phyloP scores from a whole-genome alignment of 2,113 vertebrate species.

The Beaufortia kweichowensis region DNA sequence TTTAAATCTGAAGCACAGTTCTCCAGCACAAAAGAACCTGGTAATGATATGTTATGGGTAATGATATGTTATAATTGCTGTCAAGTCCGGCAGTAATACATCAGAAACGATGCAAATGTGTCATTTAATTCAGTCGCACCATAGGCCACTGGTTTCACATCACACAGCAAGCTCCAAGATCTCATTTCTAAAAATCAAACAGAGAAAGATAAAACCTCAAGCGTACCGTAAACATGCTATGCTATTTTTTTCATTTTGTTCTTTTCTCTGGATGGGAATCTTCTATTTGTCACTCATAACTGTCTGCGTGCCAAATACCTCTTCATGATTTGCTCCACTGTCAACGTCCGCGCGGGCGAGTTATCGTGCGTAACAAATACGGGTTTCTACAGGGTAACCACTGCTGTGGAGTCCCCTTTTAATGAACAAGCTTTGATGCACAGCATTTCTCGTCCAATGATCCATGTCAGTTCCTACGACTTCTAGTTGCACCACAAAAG shows the following conservation, averaged over 20 bases:
- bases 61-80: not conserved
- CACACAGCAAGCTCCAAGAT: slow-evolving; percentile 34
- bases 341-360: slow-evolving; percentile 62
- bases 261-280: slow-evolving; percentile 38
- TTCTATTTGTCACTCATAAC: slow-evolving; percentile 37
- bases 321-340: slow-evolving; percentile 46
- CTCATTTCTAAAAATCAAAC: slow-evolving; percentile 21
- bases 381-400: slow-evolving; percentile 68
- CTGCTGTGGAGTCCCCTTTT: slow-evolving; percentile 63
- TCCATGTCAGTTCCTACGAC: slow-evolving; percentile 35
- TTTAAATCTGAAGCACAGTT: no score
- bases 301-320: slow-evolving; percentile 60
- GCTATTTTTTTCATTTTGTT: not conserved
- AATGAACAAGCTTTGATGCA: slow-evolving; percentile 50
- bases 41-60: not conserved
- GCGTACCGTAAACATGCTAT: slow-evolving; percentile 1
- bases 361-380: slow-evolving; percentile 76
- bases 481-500: slow-evolving; percentile 27
- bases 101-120: slow-evolving; percentile 7
- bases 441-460: slow-evolving; percentile 47
- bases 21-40: not conserved
- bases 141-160: slow-evolving; percentile 2
- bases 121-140: slow-evolving; percentile 2
- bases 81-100: not conserved
- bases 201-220: slow-evolving; percentile 29